Conservation (phyloP, 2,113 vertebrate species). For the Festucalex cinctus region DNA sequence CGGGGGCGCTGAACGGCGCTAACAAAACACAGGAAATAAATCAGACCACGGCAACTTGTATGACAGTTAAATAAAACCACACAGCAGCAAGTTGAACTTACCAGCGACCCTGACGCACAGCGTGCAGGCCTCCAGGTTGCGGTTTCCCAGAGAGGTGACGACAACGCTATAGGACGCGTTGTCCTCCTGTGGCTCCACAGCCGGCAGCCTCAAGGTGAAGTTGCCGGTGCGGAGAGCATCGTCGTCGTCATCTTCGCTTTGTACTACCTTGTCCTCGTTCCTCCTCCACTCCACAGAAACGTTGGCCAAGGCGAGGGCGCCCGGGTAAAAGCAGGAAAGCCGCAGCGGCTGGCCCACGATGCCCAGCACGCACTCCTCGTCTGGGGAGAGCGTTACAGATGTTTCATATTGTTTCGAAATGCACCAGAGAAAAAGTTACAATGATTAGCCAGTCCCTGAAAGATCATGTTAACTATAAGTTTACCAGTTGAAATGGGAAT, state of each 20-base stretch:
- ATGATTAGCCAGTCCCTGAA: too few species aligned
- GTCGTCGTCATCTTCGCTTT: conserved; percentile 13
- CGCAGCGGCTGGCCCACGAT: conserved; percentile 26
- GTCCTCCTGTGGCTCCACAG: conserved; percentile 19
- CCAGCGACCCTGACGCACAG: conserved; percentile 62
- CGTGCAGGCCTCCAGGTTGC: conserved; percentile 32
- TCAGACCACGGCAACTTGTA: not conserved
- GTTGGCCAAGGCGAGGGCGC: conserved; percentile 13
- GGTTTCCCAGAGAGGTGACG: conserved; percentile 23
- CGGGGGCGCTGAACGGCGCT: conserved; percentile 61
- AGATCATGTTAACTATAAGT: too few species aligned
- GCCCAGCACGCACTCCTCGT: conserved; percentile 45
- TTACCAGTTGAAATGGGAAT: too few species aligned
- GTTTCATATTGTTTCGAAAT: not conserved
- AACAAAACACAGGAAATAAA: not conserved
- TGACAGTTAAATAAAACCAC: too few species aligned
- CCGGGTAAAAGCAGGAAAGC: conserved; percentile 54
- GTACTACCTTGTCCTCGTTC: conserved; percentile 27
- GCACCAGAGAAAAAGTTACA: too few species aligned
- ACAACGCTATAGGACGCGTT: conserved; percentile 36
- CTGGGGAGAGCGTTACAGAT: conserved; percentile 10
- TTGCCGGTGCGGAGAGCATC: conserved; percentile 40
- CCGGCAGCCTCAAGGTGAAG: conserved; percentile 51
- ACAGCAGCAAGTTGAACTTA: conserved; percentile 27
- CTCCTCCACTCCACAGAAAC: conserved; percentile 59